Evolutionary conservation across 2,888 invertebrate genomes (phyloP).

Genomic region (Apodemia zela): DNA sequence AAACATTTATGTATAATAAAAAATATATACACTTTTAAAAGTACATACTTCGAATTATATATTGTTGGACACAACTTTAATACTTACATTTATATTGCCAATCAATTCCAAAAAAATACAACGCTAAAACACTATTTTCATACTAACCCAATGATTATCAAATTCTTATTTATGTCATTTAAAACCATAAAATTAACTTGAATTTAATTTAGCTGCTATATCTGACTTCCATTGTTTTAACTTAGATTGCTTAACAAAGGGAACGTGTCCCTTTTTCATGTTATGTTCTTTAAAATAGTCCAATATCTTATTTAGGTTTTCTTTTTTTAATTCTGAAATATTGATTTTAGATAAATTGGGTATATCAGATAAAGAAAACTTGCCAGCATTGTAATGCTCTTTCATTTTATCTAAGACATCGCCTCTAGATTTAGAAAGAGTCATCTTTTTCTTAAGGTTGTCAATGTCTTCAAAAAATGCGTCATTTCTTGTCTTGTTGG

Average conservation of each 20-base stretch:
- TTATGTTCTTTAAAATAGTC: not conserved
- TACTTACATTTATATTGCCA: too few relatives aligned
- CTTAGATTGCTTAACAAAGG: constrained; percentile 32
- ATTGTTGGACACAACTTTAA: too few relatives aligned
- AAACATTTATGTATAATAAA: too few relatives aligned
- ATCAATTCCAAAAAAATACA: too few relatives aligned
- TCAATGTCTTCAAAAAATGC: constrained; percentile 29
- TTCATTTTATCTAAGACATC: not conserved
- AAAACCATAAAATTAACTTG: not conserved
- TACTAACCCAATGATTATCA: too few relatives aligned
- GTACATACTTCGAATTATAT: too few relatives aligned
- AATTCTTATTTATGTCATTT: too few relatives aligned
- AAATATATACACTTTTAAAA: too few relatives aligned
- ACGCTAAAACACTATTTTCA: too few relatives aligned
- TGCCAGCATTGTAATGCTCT: not conserved
- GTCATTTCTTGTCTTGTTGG: constrained; percentile 28
- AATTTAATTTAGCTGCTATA: constrained; percentile 28
- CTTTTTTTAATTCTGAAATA: not conserved
- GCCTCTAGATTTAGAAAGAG: not conserved
- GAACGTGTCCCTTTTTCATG: constrained; percentile 20
- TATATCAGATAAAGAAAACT: not conserved
- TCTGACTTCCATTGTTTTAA: constrained; percentile 32
- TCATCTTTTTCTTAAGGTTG: not conserved
- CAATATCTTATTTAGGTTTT: not conserved
- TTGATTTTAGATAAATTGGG: not conserved